phyloP scores from a whole-genome alignment of 2,113 vertebrate genomes.

The Eonycteris spelaea region DNA sequence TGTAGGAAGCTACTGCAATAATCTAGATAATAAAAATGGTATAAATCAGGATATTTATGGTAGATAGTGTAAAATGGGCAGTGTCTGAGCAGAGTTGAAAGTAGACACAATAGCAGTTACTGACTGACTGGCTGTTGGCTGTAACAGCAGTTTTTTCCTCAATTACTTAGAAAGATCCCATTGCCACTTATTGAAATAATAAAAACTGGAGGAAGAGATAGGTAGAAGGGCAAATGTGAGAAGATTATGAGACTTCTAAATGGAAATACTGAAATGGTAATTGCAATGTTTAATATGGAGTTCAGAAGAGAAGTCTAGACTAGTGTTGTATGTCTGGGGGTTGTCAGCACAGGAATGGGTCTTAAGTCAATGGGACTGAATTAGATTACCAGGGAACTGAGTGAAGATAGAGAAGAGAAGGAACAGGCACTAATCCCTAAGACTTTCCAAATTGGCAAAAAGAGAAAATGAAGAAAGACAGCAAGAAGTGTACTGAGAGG shows the following conservation, averaged over 20 bases:
- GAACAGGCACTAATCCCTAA: background rate
- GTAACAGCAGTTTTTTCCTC: background rate
- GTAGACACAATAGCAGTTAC: background rate
- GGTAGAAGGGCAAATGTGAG: background rate
- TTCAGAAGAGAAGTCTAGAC: background rate
- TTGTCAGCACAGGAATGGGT: background rate
- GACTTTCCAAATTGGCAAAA: background rate
- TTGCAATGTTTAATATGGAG: background rate
- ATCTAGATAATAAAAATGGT: background rate
- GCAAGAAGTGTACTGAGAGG: background rate
- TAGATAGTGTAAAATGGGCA: background rate
- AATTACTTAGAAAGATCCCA: background rate
- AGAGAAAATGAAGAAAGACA: background rate
- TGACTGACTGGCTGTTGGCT: background rate
- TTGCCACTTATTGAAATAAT: background rate
- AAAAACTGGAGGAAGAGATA: background rate
- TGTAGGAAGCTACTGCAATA: background rate
- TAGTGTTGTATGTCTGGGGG: background rate
- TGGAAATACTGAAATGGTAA: background rate
- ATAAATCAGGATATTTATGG: background rate
- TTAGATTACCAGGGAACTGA: background rate
- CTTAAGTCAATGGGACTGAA: background rate
- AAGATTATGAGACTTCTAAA: background rate
- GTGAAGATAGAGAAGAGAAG: background rate
- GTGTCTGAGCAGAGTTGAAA: background rate